These are phyloP conservation scores for Lonchura striata DNA, from an alignment of 2,113 vertebrate genomes.

Conservation along the genomic window DNA sequence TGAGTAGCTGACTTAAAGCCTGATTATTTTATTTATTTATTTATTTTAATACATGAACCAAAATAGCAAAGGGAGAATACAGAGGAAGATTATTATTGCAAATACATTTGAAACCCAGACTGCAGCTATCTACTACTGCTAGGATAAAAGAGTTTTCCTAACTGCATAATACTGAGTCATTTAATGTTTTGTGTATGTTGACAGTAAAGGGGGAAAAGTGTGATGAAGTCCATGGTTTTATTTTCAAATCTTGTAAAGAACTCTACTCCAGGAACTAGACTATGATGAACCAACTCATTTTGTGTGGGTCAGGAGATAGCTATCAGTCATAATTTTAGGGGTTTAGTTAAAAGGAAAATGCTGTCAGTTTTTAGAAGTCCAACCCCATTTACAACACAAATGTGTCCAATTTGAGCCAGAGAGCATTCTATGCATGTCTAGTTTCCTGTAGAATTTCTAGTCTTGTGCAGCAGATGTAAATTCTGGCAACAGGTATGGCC, in stretches of 20 bases:
- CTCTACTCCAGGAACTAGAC: background rate
- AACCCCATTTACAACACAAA: background rate
- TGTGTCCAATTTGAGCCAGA: background rate
- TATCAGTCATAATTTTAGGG: background rate
- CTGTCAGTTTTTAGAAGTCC: background rate
- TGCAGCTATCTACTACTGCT: background rate
- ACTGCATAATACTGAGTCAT: background rate
- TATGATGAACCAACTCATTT: background rate
- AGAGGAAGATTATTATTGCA: background rate
- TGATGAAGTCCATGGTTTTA: background rate
- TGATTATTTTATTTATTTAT: background rate
- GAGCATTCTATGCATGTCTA: background rate
- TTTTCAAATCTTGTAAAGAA: background rate
- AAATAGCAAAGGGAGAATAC: background rate
- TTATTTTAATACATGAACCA: background rate
- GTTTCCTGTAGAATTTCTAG: background rate
- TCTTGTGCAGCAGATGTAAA: background rate
- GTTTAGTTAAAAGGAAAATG: background rate
- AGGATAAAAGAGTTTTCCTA: background rate
- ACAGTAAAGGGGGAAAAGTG: background rate
- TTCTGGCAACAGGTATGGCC: background rate
- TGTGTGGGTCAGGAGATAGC: background rate
- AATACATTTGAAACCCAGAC: background rate
- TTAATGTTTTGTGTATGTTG: background rate
- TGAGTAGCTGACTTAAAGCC: background rate